Evolutionary conservation across 2,888 invertebrate species (phyloP), one percentile per base, ranked within the genome.

Genomic region (Andrena fulva): DNA sequence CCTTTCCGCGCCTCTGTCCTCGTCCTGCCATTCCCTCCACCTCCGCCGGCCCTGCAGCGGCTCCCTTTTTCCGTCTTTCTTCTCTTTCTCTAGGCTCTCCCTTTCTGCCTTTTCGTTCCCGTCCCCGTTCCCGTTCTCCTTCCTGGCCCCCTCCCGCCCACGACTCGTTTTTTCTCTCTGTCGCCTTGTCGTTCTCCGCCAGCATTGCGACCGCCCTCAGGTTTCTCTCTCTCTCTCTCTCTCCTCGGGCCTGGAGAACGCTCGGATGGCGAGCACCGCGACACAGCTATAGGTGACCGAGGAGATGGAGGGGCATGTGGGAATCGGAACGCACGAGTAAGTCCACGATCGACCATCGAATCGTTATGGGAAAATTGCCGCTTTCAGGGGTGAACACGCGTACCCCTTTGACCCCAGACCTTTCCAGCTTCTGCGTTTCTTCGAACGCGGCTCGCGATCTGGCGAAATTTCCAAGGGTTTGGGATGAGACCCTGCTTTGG

Each of bases 151-250:
- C 56, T 52, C 20, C 42, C 24, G 42, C 42, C 42, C 42, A 5
- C 42, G 16, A 16, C 27, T 54, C 33, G 59, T 20, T 67, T 12
- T 24, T 24, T 59, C 24, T 73, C 35, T 68, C 73, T 24, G 54
- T 77, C 71, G 8, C 20, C 8, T 50, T 20, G 52, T 42, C 52
- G 27, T 20, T 68, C n/a, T 31, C 35, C 27, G 69, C 33, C 60
- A 62, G 8, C 69, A 33, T 62, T 74, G 70, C 83, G 69, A 77
- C 82, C 84, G 79, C 83, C 84, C 75, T 66, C 67, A n/a, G 62
- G 59, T 42, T 33, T 16, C 27, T 42, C 27, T 24, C 42, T 42
- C 42, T 12, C 1, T 35, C 35, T 35, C 35, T 35, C 33, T 10
- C 42, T 42, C 5, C 42, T 42, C 16, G 42, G 16, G 42, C 42